Conservation (phyloP, 2,888 invertebrate genomes). For the Zaprionus lineosus region DNA sequence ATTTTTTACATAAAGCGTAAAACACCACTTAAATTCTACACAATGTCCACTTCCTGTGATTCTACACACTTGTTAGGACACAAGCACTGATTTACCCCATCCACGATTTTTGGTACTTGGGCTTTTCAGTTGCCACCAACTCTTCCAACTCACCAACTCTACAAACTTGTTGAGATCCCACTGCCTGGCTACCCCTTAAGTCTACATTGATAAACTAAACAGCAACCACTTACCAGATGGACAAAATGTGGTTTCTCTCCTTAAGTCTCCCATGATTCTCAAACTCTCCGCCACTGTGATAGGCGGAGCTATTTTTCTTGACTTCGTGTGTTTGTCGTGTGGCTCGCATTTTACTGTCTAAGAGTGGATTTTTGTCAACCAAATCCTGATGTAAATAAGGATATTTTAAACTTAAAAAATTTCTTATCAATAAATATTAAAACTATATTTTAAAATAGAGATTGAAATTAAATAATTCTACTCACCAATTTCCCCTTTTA, state of each 20-base stretch:
- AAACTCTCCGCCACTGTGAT: slow-evolving; percentile 42
- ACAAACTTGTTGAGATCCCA: slow-evolving; percentile 25
- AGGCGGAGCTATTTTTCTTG: slow-evolving; percentile 52
- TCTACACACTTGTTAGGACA: too few species aligned
- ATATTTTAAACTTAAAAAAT: neutral
- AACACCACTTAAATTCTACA: too few species aligned
- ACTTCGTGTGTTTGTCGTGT: slow-evolving; percentile 23
- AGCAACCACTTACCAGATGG: neutral
- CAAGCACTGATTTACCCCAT: too few species aligned
- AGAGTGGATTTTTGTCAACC: slow-evolving; percentile 15
- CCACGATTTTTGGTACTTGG: too few species aligned
- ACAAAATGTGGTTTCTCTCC: slow-evolving; percentile 5
- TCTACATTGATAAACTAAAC: slow-evolving; percentile 17
- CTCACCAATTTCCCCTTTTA: slow-evolving; percentile 26
- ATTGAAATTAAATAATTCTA: neutral
- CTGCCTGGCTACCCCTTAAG: slow-evolving; percentile 29
- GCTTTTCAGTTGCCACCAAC: slow-evolving; percentile 1
- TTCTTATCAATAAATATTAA: neutral
- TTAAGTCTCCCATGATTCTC: too few species aligned
- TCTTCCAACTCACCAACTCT: slow-evolving; percentile 1
- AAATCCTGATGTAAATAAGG: neutral
- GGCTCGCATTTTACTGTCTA: slow-evolving; percentile 6
- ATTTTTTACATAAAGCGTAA: too few species aligned
- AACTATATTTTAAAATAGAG: neutral
- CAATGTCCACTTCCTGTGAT: too few species aligned